phyloP scores from a whole-genome alignment of 1,140 invertebrate species.

The Bombus balteatus region DNA sequence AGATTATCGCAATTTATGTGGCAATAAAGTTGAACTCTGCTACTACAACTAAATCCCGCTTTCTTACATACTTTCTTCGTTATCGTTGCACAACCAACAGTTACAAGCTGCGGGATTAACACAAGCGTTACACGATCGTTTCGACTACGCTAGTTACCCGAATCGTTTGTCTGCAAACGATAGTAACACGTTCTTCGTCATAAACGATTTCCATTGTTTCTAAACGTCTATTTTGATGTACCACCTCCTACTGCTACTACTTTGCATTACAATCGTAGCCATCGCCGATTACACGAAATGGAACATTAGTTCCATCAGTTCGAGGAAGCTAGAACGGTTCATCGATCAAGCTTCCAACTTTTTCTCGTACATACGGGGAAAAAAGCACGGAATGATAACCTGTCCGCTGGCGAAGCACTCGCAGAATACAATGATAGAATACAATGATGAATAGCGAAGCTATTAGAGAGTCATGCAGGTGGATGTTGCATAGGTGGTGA shows the following conservation, averaged over 20 bases:
- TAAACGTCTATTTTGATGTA: background rate
- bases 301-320: background rate
- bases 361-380: too few relatives aligned
- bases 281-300: background rate
- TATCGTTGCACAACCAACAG: too few relatives aligned
- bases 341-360: background rate
- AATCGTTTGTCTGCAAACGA: too few relatives aligned
- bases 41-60: background rate
- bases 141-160: too few relatives aligned
- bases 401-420: constrained; percentile 32
- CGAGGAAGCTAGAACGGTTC: background rate
- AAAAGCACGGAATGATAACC: constrained; percentile 29
- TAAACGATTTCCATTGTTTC: background rate
- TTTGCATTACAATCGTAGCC: background rate
- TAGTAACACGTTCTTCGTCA: too few relatives aligned
- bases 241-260: too few relatives aligned
- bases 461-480: constrained; percentile 61
- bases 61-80: background rate
- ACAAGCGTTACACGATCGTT: too few relatives aligned
- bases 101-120: too few relatives aligned
- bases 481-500: constrained; percentile 41
- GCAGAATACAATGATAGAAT: constrained; percentile 41
- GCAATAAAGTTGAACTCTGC: background rate
- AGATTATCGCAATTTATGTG: background rate
- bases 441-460: constrained; percentile 65